Evolutionary conservation across 2,113 vertebrate species (phyloP).

Genomic region (Nyctereutes procyonoides): DNA sequence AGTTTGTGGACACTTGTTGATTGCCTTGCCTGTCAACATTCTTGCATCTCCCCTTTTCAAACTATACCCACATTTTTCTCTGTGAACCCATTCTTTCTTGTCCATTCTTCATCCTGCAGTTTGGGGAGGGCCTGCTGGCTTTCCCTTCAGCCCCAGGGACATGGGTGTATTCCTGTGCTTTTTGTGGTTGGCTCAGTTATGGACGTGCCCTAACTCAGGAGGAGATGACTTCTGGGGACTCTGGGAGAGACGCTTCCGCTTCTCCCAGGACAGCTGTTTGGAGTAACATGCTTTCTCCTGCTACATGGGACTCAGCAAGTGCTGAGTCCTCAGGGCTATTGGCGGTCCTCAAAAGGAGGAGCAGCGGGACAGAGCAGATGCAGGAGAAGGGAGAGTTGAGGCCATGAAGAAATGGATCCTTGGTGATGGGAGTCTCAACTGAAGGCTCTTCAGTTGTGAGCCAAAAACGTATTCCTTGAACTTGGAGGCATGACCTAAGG

Average conservation of each 20-base stretch:
- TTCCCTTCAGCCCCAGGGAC: neutral
- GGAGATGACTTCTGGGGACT: neutral
- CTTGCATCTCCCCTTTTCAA: neutral
- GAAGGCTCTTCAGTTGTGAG: neutral
- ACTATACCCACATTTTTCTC: neutral
- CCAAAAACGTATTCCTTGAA: neutral
- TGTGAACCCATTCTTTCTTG: neutral
- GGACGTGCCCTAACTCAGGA: neutral
- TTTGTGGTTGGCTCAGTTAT: neutral
- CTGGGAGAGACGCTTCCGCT: neutral
- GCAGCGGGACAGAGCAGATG: neutral
- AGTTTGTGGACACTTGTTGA: neutral
- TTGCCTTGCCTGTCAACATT: neutral
- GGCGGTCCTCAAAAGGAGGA: accelerated
- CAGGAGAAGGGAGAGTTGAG: neutral
- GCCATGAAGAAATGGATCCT: accelerated
- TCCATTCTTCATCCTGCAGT: neutral
- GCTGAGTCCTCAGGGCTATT: neutral
- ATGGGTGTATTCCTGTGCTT: accelerated
- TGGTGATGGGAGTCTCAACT: accelerated
- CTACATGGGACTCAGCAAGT: neutral
- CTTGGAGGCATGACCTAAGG: neutral
- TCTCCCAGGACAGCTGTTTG: too few species aligned
- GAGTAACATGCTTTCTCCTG: accelerated
- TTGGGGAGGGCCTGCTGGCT: neutral